Percentiles rank a stretch among this genome's conserved stretches.
These are phyloP conservation scores for Bufo bufo DNA, from an alignment of 2,113 vertebrate genomes.

Conservation along the genomic window DNA sequence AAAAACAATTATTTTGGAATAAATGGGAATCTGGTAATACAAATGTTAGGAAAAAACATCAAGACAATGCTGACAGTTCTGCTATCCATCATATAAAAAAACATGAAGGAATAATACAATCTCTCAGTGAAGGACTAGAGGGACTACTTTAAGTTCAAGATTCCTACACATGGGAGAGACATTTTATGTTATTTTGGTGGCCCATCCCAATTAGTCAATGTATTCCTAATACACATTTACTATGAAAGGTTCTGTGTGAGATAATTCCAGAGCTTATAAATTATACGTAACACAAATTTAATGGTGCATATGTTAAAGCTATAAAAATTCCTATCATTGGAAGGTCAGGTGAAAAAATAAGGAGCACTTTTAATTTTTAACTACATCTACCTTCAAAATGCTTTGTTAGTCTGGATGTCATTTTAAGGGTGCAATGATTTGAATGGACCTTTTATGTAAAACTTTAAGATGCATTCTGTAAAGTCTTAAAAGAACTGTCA, in stretches of 20 bases:
- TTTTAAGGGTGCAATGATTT: slow-evolving; percentile 8
- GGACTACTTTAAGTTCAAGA: slow-evolving; percentile 1
- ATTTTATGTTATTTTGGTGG: neutral
- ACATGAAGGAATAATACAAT: slow-evolving; percentile 16
- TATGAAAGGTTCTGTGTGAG: slow-evolving; percentile 11
- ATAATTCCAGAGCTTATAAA: neutral
- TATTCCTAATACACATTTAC: neutral
- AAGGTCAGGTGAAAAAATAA: slow-evolving; percentile 46
- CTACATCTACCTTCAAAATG: neutral
- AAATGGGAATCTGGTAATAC: slow-evolving; percentile 3
- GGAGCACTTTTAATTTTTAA: slow-evolving; percentile 11
- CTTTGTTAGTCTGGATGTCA: slow-evolving; percentile 32
- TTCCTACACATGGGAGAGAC: neutral
- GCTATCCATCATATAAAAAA: slow-evolving; percentile 24
- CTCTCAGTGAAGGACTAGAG: neutral
- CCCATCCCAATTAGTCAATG: neutral
- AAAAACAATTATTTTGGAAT: neutral
- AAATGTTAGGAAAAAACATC: neutral
- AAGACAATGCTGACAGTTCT: neutral
- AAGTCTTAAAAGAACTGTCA: neutral
- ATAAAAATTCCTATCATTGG: slow-evolving; percentile 25
- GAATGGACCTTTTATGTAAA: neutral
- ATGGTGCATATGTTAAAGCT: slow-evolving; percentile 5
- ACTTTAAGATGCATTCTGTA: neutral
- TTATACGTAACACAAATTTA: neutral